phyloP scores from a whole-genome alignment of 2,797 vertebrate genomes.

The Coregonus sp. region DNA sequence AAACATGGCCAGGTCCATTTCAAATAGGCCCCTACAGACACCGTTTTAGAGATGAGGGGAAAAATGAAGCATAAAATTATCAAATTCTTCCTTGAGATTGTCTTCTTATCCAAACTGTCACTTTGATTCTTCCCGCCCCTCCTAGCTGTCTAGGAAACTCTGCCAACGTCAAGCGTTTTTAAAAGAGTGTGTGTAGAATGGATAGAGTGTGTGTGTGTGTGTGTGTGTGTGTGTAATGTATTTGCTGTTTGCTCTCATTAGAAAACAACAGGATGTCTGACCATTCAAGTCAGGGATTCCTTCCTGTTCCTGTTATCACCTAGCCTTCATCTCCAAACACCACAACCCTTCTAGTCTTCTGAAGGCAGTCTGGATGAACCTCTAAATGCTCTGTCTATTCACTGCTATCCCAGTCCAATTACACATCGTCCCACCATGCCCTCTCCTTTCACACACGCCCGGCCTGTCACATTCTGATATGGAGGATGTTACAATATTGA shows the following conservation, averaged over 20 bases:
- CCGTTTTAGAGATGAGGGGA: conserved; percentile 33
- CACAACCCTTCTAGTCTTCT: conserved; percentile 12
- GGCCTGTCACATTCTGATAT: conserved; percentile 70
- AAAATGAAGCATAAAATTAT: conserved; percentile 47
- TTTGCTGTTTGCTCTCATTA: conserved; percentile 10
- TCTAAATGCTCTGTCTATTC: conserved; percentile 66
- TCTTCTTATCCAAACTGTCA: conserved; percentile 30
- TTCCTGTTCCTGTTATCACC: conserved; percentile 46
- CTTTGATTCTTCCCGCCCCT: conserved; percentile 18
- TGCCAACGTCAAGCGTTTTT: conserved; percentile 5
- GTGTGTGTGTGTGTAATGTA: neutral
- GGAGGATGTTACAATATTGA: conserved; percentile 59
- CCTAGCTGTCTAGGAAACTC: conserved; percentile 31
- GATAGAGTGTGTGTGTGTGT: conserved; percentile 6
- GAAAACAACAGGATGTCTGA: conserved; percentile 34
- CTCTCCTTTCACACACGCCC: conserved; percentile 60
- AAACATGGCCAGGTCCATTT: conserved; percentile 52
- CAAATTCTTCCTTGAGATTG: conserved; percentile 47
- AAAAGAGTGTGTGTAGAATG: conserved; percentile 11
- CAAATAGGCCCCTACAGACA: conserved; percentile 67
- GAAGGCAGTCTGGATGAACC: conserved; percentile 59
- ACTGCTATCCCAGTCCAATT: conserved; percentile 73
- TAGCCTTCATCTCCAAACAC: conserved; percentile 42
- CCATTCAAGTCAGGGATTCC: conserved; percentile 7
- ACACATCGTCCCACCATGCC: conserved; percentile 61